These are phyloP conservation scores for Harpalus rufipes DNA, from an alignment of 2,888 invertebrate genomes.

Conservation along the genomic window DNA sequence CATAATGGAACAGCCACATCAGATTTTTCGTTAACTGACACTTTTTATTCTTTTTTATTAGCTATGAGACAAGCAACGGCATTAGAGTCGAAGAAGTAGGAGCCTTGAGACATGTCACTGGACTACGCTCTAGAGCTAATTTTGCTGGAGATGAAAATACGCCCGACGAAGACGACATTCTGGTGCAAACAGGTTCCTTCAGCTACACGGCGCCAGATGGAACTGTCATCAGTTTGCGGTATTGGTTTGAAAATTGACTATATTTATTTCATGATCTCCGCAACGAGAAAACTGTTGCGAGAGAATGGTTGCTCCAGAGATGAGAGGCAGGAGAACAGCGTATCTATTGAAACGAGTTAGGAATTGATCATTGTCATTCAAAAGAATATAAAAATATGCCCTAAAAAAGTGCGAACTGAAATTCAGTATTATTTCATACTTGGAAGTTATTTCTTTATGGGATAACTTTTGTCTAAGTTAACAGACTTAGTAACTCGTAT, in stretches of 20 bases:
- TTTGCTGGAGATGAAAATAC: constrained; percentile 73
- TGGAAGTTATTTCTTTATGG: too few relatives aligned
- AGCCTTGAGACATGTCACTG: constrained; percentile 82
- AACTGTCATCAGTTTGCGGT: constrained; percentile 82
- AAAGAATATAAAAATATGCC: too few relatives aligned
- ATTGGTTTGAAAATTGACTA: constrained; percentile 68
- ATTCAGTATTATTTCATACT: too few relatives aligned
- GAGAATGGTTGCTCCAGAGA: neutral
- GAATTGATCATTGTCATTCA: too few relatives aligned
- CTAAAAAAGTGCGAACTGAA: too few relatives aligned
- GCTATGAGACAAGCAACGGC: constrained; percentile 89
- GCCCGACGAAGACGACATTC: constrained; percentile 77
- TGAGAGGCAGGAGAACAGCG: neutral
- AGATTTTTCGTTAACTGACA: too few relatives aligned
- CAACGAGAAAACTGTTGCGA: constrained; percentile 22
- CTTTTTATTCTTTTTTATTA: constrained; percentile 72
- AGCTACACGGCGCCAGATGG: constrained; percentile 87
- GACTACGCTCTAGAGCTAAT: constrained; percentile 76
- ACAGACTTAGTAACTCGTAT: too few relatives aligned
- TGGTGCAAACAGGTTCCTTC: constrained; percentile 84
- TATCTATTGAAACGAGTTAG: neutral
- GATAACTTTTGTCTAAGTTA: too few relatives aligned
- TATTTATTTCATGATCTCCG: neutral
- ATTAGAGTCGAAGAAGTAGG: constrained; percentile 87
- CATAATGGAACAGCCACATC: too few relatives aligned